These are phyloP conservation scores for Philereme vetulata DNA, from an alignment of 2,888 invertebrate species.

Conservation along the genomic window DNA sequence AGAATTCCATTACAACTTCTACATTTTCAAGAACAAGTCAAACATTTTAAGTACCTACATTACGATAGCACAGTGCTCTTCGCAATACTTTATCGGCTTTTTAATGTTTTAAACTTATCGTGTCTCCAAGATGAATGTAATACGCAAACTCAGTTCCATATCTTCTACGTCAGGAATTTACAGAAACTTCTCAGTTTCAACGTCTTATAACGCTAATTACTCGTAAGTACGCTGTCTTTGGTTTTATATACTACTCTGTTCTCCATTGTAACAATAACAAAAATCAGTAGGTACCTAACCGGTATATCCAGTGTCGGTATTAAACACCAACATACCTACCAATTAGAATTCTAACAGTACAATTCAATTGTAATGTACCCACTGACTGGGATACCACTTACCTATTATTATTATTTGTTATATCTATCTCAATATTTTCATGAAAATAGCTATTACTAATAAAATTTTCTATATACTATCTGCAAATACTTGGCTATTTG, in stretches of 20 bases:
- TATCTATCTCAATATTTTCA: too few species aligned
- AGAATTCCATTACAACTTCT: background rate
- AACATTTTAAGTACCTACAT: background rate
- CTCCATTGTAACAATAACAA: too few species aligned
- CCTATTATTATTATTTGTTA: too few species aligned
- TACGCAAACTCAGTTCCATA: constrained; percentile 48
- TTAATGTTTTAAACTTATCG: constrained; percentile 10
- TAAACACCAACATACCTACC: too few species aligned
- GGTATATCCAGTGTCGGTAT: too few species aligned
- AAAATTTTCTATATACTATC: too few species aligned
- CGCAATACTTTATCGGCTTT: background rate
- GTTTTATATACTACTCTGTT: background rate
- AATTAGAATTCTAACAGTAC: too few species aligned
- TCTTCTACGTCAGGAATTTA: constrained; percentile 41
- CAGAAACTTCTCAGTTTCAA: constrained; percentile 63
- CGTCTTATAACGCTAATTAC: constrained; percentile 56
- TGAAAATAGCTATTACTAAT: too few species aligned
- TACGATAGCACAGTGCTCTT: background rate
- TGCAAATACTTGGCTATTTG: background rate
- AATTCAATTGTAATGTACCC: too few species aligned
- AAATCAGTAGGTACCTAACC: too few species aligned
- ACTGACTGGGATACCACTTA: too few species aligned
- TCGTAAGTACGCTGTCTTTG: constrained; percentile 57
- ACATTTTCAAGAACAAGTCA: background rate
- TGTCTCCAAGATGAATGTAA: constrained; percentile 54